Evolutionary conservation across 2,113 vertebrate species (phyloP), one percentile per base, ranked within the genome.

Genomic region (Esox niger): DNA sequence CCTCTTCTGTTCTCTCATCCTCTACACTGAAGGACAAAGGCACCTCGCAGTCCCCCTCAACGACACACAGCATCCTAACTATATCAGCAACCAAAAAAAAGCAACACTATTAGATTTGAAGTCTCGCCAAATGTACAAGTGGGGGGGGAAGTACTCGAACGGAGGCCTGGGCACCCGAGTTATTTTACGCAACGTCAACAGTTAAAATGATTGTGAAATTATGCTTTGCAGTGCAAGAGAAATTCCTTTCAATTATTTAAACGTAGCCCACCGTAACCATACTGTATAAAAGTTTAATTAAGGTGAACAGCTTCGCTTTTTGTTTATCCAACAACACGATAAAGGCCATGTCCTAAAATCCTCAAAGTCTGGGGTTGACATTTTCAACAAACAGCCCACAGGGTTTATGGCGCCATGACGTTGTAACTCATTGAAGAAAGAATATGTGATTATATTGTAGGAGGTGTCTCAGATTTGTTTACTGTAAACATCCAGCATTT

Each of bases 401-500:
- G 38, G 38, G 11, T 26, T 57, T 33, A 52, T 52, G 47, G 7
- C 2, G 2, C 6, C 17, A 13, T 9, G 47, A 6, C 6, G 1
- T 52, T 52, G 20, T 52, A 23, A 52, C 21, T 52, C 21, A n/a
- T 21, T 52, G 6, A 52, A 52, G 47, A 52, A 8, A 46, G 74
- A 78, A 78, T 74, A 80, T 62, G 55, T 21, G 70, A 74, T 75
- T 75, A 21, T 5, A 8, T 3, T 0, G 29, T 66, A 74, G 11
- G 13, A 68, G 25, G 5, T 3, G 59, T 69, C 68, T 80, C 71
- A 31, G 17, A 60, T 83, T 75, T 78, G 73, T 82, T 78, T 11
- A 75, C 67, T 43, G 74, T 73, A 78, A 83, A 87, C 43, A 60
- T 73, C 70, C 66, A 61, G 62, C 73, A 81, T 64, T 68, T 77